phyloP scores from a whole-genome alignment of 2,113 vertebrate species.

The Pteronura brasiliensis region DNA sequence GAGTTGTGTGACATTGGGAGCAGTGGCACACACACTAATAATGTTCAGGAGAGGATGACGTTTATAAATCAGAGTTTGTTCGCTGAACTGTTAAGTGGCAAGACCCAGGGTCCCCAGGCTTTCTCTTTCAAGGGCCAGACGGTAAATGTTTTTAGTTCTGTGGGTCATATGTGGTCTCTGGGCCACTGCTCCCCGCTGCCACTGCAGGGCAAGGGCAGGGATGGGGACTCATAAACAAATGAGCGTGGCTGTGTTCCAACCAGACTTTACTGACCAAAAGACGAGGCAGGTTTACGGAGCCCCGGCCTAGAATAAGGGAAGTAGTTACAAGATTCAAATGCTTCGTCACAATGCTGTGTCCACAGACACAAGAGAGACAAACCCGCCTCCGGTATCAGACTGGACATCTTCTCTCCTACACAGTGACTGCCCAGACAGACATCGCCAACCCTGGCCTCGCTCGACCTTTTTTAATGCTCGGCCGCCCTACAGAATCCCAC shows the following conservation, averaged over 20 bases:
- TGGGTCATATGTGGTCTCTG: background rate
- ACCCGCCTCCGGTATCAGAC: background rate
- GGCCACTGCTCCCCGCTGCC: background rate
- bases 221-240: background rate
- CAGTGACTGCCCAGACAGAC: background rate
- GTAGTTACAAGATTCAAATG: background rate
- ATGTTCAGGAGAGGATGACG: background rate
- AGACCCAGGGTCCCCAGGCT: background rate
- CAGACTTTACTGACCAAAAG: background rate
- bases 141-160: background rate
- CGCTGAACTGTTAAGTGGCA: background rate
- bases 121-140: background rate
- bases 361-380: background rate
- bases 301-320: background rate
- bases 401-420: background rate
- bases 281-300: background rate
- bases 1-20: background rate
- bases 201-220: background rate
- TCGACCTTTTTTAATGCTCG: background rate
- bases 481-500: background rate
- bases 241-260: background rate
- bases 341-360: background rate
- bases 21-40: background rate
- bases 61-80: conserved; percentile 20
- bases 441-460: background rate